Base-by-base conservation (phyloP, 2,888 invertebrate species). In the Patella depressa region DNA sequence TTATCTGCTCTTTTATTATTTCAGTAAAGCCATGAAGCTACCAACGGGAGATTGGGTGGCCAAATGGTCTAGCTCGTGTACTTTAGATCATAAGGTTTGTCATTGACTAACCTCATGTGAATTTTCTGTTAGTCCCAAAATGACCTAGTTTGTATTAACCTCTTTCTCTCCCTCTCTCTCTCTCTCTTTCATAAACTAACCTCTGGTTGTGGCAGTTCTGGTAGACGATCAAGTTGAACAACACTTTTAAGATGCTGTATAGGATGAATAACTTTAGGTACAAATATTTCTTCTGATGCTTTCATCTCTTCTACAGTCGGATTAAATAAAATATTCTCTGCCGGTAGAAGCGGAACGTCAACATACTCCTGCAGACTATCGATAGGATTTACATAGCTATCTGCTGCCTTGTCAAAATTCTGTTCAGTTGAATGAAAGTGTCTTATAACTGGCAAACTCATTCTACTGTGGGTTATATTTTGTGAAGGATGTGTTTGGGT, bases 171-270 rank as follows among this genome's bases (percentile, higher is more conserved):
- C 4, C 34, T 34, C 34, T 4, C 34, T 34, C 34, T 34, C 34
- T 34, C 34, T 4, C 4, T 34, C 34, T 29, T 3, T 2, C 29
- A 29, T 3, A 29, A 29, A 29, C 29, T n/a, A n/a, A 86, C 86
- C 84, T 86, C 86, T 65, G 85, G 85, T 12, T 84, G 29, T 15
- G 82, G 76, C 75, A 80, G 77, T 3, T 81, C 80, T 71, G 84
- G 84, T 45, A 85, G 74, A 9, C 84, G 79, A 15, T 82, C 81
- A 11, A 78, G 69, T 45, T 80, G 76, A 29, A 81, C 71, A 19
- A 79, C 84, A 11, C 83, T 80, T 71, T 81, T 84, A 19, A 85
- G 71, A 76, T 82, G 82, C 55, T 79, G 54, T 54, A 85, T 85
- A 45, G 79, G 71, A 45, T 83, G 78, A 15, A 80, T 78, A 14